A percentile compares a stretch with the other conserved stretches of the same genome.
phyloP scores from a whole-genome alignment of 2,888 invertebrate species.

The Dicyrtomina minuta region DNA sequence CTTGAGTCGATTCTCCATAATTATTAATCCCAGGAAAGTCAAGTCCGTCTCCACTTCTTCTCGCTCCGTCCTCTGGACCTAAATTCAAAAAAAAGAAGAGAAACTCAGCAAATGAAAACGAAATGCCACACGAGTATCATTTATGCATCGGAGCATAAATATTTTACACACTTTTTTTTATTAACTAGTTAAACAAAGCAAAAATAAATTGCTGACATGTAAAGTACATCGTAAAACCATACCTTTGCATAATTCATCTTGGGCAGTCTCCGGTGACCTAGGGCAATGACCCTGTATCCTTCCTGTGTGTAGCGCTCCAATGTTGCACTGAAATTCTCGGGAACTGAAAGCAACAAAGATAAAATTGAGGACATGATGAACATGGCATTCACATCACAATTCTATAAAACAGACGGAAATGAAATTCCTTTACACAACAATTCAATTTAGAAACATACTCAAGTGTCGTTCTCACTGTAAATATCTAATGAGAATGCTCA shows the following conservation, averaged over 20 bases:
- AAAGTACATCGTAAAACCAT: too few relatives aligned
- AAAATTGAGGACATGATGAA: too few relatives aligned
- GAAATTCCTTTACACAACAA: too few relatives aligned
- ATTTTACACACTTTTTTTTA: conserved; percentile 56
- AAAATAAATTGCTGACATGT: too few relatives aligned
- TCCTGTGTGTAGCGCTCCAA: conserved; percentile 84
- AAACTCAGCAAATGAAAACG: too few relatives aligned
- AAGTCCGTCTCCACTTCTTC: conserved; percentile 79
- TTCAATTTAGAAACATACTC: too few relatives aligned
- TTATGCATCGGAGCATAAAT: not conserved
- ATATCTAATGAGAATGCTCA: too few relatives aligned
- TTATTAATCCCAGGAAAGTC: conserved; percentile 81
- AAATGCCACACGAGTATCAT: too few relatives aligned
- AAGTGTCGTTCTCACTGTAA: too few relatives aligned
- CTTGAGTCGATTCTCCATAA: conserved; percentile 93
- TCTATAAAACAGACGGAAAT: too few relatives aligned
- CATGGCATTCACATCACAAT: too few relatives aligned
- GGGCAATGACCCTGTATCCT: conserved; percentile 88
- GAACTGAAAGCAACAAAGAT: conserved; percentile 63
- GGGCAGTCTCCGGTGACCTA: conserved; percentile 75
- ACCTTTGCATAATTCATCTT: conserved; percentile 68
- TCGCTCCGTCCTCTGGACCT: conserved; percentile 70
- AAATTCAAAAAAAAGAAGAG: conserved; percentile 21
- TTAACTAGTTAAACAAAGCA: conserved; percentile 57
- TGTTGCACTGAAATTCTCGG: conserved; percentile 73